Conservation (phyloP, 2,797 vertebrate species). For the Ispidina lecontei region DNA sequence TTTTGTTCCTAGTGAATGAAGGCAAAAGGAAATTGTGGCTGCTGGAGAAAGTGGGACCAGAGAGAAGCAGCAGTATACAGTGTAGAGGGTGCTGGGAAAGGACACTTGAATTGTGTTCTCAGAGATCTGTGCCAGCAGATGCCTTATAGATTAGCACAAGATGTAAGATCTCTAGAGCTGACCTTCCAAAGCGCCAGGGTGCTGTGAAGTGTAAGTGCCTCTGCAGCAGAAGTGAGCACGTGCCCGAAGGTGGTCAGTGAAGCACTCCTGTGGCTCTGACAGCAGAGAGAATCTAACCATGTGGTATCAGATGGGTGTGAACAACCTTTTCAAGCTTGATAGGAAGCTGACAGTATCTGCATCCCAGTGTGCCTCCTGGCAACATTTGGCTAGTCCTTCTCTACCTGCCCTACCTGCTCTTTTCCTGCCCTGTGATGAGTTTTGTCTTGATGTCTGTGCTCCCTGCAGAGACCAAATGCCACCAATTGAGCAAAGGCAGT, state of each 20-base stretch:
- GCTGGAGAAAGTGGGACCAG: not conserved
- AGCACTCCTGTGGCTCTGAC: not conserved
- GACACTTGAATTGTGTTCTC: not conserved
- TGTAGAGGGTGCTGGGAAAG: not conserved
- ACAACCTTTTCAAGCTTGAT: not conserved
- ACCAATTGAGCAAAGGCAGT: not conserved
- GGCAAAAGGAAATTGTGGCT: not conserved
- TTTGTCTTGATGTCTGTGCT: not conserved
- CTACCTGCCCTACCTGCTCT: not conserved
- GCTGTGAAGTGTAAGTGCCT: not conserved
- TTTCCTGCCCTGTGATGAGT: not conserved
- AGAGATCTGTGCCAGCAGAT: not conserved
- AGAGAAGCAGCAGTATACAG: not conserved
- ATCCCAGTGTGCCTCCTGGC: not conserved
- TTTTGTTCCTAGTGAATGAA: not conserved
- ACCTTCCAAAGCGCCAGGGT: not conserved
- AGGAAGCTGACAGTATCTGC: not conserved
- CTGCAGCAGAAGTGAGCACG: not conserved
- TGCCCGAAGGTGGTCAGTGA: not conserved
- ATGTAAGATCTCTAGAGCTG: not conserved
- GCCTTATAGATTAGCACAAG: not conserved
- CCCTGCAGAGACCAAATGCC: not conserved
- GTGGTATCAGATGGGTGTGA: accelerated
- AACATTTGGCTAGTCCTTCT: not conserved
- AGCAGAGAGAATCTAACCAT: not conserved